These are phyloP conservation scores for Onychomys arenicola DNA, from an alignment of 2,797 vertebrate genomes.

Conservation along the genomic window DNA sequence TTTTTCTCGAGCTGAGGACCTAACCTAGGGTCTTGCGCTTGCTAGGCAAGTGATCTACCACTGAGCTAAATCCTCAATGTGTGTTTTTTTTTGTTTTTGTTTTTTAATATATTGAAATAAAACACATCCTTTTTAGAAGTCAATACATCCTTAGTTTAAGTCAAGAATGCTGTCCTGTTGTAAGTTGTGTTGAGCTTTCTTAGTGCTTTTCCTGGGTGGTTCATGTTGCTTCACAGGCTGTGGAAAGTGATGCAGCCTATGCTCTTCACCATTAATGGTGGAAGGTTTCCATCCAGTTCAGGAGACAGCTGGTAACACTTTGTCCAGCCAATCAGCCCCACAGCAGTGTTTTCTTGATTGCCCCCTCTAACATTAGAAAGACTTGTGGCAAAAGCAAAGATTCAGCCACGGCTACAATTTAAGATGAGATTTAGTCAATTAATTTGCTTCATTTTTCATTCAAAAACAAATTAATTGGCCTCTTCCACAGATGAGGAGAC, in stretches of 20 bases:
- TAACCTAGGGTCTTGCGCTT: too few species aligned
- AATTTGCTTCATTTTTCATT: conserved; percentile 76
- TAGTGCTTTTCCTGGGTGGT: conserved; percentile 82
- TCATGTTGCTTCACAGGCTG: conserved; percentile 82
- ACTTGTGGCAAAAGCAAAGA: conserved; percentile 85
- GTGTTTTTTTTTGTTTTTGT: neutral
- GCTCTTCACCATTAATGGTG: conserved; percentile 86
- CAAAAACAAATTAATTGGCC: conserved; percentile 51
- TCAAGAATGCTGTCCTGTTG: conserved; percentile 68
- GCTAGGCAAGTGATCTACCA: too few species aligned
- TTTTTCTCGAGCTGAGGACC: too few species aligned
- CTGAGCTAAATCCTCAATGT: too few species aligned
- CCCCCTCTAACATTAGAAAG: conserved; percentile 84
- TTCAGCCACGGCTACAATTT: conserved; percentile 83
- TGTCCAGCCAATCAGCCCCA: conserved; percentile 92
- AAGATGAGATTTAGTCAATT: conserved; percentile 79
- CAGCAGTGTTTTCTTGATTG: conserved; percentile 92
- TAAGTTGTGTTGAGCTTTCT: conserved; percentile 73
- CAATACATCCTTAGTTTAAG: neutral
- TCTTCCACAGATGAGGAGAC: conserved; percentile 69
- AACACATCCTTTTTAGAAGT: neutral
- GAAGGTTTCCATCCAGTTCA: conserved; percentile 84
- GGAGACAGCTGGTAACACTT: conserved; percentile 86
- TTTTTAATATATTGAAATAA: conserved; percentile 58
- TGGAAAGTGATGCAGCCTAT: conserved; percentile 89